These are phyloP conservation scores for Tachyglossus aculeatus DNA, from an alignment of 2,797 vertebrate genomes.

Conservation along the genomic window DNA sequence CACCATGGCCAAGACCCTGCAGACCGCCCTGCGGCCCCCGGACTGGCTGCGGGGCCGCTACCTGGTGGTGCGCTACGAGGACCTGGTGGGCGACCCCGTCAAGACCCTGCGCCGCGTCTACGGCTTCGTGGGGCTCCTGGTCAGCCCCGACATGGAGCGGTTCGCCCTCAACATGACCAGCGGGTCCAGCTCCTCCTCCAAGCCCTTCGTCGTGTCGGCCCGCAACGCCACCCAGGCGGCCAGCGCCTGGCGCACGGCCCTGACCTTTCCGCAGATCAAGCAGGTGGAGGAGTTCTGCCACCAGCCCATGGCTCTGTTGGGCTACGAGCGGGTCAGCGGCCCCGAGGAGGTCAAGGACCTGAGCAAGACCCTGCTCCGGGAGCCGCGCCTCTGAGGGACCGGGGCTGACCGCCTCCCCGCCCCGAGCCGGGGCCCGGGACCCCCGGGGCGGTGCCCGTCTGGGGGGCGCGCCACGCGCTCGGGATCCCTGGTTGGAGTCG, in stretches of 20 bases:
- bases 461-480: too few relatives aligned
- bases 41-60: constrained; percentile 95
- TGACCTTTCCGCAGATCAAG: constrained; percentile 96
- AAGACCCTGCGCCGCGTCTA: constrained; percentile 89
- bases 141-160: constrained; percentile 91
- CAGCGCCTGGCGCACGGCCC: constrained; percentile 93
- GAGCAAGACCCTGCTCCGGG: constrained; percentile 89
- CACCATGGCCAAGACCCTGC: constrained; percentile 91
- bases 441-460: constrained; percentile 28
- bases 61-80: constrained; percentile 94
- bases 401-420: neutral
- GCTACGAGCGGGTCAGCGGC: constrained; percentile 88
- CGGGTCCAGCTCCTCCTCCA: constrained; percentile 91
- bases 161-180: constrained; percentile 97
- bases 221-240: constrained; percentile 94
- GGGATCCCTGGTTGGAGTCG: constrained; percentile 43
- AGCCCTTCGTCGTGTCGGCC: constrained; percentile 96
- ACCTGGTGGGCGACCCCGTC: constrained; percentile 93
- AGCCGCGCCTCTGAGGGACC: constrained; percentile 80
- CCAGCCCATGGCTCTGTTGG: constrained; percentile 92
- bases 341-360: constrained; percentile 94
- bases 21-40: constrained; percentile 89
- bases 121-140: constrained; percentile 88
- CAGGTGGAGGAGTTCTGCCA: constrained; percentile 99
- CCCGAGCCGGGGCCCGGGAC: neutral